Evolutionary conservation across 2,113 vertebrate species (phyloP).

Genomic region (Platycercus adscitus): DNA sequence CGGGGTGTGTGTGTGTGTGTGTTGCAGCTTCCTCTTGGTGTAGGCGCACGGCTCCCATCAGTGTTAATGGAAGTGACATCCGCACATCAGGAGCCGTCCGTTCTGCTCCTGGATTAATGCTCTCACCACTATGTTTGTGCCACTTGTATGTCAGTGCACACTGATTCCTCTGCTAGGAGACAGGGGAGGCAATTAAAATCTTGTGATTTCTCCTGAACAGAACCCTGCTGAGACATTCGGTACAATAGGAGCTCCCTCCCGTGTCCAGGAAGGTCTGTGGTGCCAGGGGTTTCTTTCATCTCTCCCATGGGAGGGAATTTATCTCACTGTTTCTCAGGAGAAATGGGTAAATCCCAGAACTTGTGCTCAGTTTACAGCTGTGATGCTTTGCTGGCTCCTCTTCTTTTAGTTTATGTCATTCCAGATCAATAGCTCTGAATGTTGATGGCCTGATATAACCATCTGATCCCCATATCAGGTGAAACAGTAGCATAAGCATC

Average conservation of each 20-base stretch:
- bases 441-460: not conserved
- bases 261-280: not conserved
- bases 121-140: not conserved
- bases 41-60: not conserved
- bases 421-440: not conserved
- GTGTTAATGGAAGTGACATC: not conserved
- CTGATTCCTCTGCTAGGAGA: not conserved
- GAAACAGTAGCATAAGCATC: not conserved
- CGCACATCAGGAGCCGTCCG: not conserved
- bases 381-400: not conserved
- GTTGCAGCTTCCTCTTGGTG: not conserved
- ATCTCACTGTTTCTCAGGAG: not conserved
- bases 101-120: not conserved
- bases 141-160: not conserved
- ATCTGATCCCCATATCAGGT: not conserved
- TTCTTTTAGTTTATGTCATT: not conserved
- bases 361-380: not conserved
- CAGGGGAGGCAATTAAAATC: slow-evolving; percentile 2
- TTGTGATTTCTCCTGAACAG: not conserved
- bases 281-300: not conserved
- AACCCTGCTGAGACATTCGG: not conserved
- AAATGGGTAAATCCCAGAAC: not conserved
- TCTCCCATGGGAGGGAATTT: not conserved
- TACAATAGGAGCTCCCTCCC: not conserved
- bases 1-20: too few relatives aligned